phyloP scores from a whole-genome alignment of 1,140 invertebrate species.

The Drosophila guanche region DNA sequence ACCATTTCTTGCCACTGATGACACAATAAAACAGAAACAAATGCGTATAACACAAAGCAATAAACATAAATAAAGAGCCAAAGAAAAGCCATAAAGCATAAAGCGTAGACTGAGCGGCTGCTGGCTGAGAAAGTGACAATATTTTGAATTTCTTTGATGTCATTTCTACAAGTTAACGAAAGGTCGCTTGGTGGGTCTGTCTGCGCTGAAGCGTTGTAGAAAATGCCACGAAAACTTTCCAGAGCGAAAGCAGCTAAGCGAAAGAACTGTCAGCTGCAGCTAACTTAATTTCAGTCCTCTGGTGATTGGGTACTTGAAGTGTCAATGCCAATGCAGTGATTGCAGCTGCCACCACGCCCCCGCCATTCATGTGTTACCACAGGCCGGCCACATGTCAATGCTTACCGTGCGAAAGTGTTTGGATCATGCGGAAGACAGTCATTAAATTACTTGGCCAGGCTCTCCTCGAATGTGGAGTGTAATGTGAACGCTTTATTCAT shows the following conservation, averaged over 20 bases:
- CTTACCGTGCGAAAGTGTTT: conserved; percentile 55
- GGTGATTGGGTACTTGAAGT: conserved; percentile 1
- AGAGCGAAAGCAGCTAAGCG: conserved; percentile 24
- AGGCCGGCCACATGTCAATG: conserved; percentile 38
- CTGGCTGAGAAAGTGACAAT: conserved; percentile 25
- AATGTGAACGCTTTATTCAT: conserved; percentile 47
- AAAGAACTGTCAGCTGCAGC: background rate
- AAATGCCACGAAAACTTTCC: conserved; percentile 10
- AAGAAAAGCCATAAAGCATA: conserved; percentile 43
- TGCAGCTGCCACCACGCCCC: conserved; percentile 7
- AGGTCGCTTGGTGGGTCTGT: conserved; percentile 23
- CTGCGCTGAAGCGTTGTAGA: conserved; percentile 10
- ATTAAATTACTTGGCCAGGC: conserved; percentile 59
- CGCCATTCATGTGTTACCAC: background rate
- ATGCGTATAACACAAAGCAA: conserved; percentile 20
- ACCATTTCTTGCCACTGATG: conserved; percentile 14
- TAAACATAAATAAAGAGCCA: conserved; percentile 34
- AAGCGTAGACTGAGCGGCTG: background rate
- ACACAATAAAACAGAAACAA: conserved; percentile 42
- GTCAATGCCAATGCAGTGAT: conserved; percentile 42
- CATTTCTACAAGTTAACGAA: conserved; percentile 32
- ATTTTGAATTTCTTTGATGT: conserved; percentile 54
- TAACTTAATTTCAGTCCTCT: background rate
- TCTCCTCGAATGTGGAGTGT: conserved; percentile 44
- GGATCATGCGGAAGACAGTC: conserved; percentile 60